Percentiles rank a stretch among this genome's conserved stretches.
Conservation (phyloP, 2,888 invertebrate genomes). For the Drosophila aldrichi region DNA sequence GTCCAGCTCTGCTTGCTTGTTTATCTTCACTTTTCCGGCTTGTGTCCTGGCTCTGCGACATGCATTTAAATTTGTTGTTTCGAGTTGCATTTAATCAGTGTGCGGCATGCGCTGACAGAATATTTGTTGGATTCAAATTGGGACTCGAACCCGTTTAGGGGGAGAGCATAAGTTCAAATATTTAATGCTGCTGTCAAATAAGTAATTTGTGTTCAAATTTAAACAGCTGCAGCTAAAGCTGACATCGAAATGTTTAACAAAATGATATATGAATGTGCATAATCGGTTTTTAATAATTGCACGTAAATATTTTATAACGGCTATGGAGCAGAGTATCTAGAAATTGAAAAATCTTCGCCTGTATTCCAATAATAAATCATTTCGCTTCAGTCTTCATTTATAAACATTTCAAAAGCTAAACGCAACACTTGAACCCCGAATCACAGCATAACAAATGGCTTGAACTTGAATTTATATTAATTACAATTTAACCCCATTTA, state of each 20-base stretch:
- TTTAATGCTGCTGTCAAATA: constrained; percentile 4
- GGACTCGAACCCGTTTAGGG: not conserved
- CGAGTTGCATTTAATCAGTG: constrained; percentile 18
- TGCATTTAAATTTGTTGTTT: constrained; percentile 18
- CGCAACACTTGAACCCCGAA: not conserved
- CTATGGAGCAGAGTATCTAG: not conserved
- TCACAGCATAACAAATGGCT: not conserved
- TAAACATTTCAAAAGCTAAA: not conserved
- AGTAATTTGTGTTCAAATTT: constrained; percentile 5
- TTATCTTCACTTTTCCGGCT: constrained; percentile 12
- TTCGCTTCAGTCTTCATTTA: not conserved
- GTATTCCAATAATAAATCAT: not conserved
- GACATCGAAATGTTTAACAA: constrained; percentile 2
- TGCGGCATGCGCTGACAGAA: constrained; percentile 11
- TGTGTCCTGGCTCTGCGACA: constrained; percentile 3
- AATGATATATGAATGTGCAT: not conserved
- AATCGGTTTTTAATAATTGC: not conserved
- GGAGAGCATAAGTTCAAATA: constrained; percentile 1
- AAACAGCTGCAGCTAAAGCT: constrained; percentile 3
- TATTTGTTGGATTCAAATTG: constrained; percentile 1
- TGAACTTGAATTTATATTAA: constrained; percentile 1
- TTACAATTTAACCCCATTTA: constrained; percentile 2
- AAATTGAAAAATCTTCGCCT: not conserved
- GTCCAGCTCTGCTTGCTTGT: not conserved
- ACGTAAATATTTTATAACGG: not conserved